Percentiles rank a stretch among this genome's conserved stretches.
Evolutionary conservation across 2,113 vertebrate species (phyloP).

Genomic region (Piprites chloris): DNA sequence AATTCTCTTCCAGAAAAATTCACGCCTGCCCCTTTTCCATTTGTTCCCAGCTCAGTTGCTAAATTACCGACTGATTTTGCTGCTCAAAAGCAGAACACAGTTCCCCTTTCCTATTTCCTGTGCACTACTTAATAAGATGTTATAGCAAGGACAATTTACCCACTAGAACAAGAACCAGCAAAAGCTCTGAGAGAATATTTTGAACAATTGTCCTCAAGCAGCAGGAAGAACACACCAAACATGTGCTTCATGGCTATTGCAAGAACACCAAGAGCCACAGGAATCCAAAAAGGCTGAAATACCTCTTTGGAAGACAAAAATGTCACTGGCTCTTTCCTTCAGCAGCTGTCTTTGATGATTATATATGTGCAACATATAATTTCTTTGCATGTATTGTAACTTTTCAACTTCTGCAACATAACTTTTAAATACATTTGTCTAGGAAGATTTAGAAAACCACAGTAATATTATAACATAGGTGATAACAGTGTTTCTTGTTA

Average conservation of each 20-base stretch:
- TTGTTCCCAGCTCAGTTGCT: background rate
- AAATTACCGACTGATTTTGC: background rate
- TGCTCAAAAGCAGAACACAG: background rate
- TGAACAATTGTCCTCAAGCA: background rate
- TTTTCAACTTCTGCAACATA: background rate
- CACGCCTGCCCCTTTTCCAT: background rate
- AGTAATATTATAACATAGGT: background rate
- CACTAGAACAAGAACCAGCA: background rate
- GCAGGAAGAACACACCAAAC: background rate
- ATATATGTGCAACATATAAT: accelerated
- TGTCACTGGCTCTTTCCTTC: background rate
- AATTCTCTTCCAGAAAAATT: background rate
- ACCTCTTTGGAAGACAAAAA: background rate
- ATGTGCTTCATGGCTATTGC: background rate
- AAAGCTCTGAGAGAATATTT: background rate
- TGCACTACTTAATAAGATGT: background rate
- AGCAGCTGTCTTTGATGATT: background rate
- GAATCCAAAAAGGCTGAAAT: background rate
- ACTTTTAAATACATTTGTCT: background rate
- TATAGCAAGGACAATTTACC: background rate
- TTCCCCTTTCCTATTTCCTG: background rate
- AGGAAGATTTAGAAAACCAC: background rate
- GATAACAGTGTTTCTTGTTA: background rate
- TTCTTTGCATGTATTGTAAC: background rate
- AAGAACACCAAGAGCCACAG: background rate